A percentile compares a stretch with the other conserved stretches of the same genome.
phyloP scores from a whole-genome alignment of 2,888 invertebrate genomes.

The Anodontia alba region DNA sequence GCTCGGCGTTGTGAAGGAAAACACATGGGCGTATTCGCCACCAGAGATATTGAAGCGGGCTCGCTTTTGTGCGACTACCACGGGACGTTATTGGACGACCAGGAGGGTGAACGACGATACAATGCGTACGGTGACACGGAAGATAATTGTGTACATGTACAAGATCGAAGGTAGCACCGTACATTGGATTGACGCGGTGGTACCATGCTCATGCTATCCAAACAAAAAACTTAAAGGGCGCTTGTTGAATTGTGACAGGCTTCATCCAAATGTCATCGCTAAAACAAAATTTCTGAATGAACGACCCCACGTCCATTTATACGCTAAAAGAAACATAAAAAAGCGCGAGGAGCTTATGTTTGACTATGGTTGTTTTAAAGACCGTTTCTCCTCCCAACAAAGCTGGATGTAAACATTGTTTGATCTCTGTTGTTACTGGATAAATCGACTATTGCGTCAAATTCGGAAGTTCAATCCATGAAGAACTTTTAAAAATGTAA shows the following conservation, averaged over 20 bases:
- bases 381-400: neutral
- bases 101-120: slow-evolving; percentile 15
- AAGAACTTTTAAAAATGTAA: no score
- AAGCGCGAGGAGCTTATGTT: neutral
- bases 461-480: no score
- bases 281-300: neutral
- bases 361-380: neutral
- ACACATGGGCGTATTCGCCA: neutral
- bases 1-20: neutral
- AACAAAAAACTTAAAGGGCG: slow-evolving; percentile 16
- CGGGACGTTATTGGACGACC: neutral
- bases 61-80: slow-evolving; percentile 9
- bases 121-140: neutral
- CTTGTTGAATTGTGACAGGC: neutral
- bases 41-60: neutral
- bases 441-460: no score
- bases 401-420: no score
- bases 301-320: neutral
- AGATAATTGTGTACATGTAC: slow-evolving; percentile 4
- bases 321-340: neutral
- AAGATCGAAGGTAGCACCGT: neutral
- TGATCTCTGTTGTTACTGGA: no score
- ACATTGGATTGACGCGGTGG: slow-evolving; percentile 14
- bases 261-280: slow-evolving; percentile 19
- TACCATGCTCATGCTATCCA: slow-evolving; percentile 10